Conservation (phyloP, 2,888 invertebrate species). For the Autographa pulchrina region DNA sequence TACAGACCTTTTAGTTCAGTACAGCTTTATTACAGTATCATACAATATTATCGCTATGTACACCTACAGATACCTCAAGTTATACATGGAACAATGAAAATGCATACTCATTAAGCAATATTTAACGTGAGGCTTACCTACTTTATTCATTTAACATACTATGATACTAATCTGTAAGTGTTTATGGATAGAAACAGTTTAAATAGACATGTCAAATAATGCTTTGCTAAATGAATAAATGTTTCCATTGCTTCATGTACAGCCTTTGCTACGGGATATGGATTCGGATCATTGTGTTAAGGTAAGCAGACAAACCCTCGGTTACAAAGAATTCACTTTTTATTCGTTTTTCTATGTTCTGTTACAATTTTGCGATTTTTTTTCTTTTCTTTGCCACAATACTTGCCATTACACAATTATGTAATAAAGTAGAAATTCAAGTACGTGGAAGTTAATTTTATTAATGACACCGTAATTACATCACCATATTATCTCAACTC, state of each 20-base stretch:
- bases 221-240: not conserved
- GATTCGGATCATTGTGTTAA: constrained; percentile 34
- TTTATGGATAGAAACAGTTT: too few relatives aligned
- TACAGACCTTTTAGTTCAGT: too few relatives aligned
- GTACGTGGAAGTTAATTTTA: constrained; percentile 87
- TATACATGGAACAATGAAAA: too few relatives aligned
- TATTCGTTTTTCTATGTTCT: constrained; percentile 87
- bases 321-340: constrained; percentile 88
- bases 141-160: too few relatives aligned
- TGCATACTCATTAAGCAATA: too few relatives aligned
- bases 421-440: constrained; percentile 88
- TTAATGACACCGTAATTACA: constrained; percentile 86
- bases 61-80: too few relatives aligned
- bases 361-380: constrained; percentile 89
- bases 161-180: too few relatives aligned
- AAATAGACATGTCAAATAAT: too few relatives aligned
- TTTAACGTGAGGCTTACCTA: too few relatives aligned
- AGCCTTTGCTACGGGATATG: constrained; percentile 10
- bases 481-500: constrained; percentile 83
- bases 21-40: too few relatives aligned
- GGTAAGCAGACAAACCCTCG: constrained; percentile 75
- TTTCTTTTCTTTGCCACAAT: constrained; percentile 81
- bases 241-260: not conserved
- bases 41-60: too few relatives aligned
- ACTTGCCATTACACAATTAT: constrained; percentile 85